Conservation (phyloP, 1,140 invertebrate genomes). For the Tenebrio molitor region DNA sequence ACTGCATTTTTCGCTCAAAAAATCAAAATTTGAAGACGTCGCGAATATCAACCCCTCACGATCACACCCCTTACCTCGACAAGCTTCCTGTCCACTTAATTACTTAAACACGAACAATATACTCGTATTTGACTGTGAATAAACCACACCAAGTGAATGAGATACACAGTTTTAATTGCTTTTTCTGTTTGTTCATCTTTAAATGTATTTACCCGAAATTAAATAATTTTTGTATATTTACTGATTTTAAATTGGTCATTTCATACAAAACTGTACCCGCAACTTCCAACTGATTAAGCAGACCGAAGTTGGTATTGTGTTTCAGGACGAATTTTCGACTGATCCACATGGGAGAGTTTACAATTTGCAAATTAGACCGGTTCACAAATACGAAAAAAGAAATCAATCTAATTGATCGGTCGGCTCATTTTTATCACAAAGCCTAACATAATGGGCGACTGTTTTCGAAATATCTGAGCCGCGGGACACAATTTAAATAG, state of each 20-base stretch:
- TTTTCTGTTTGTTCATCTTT: background rate
- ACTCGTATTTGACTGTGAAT: too few relatives aligned
- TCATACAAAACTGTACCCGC: too few relatives aligned
- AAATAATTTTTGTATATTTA: background rate
- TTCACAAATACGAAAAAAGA: too few relatives aligned
- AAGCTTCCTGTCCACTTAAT: too few relatives aligned
- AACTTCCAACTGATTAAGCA: background rate
- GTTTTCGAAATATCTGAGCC: too few relatives aligned
- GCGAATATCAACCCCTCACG: background rate
- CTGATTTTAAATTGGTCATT: background rate
- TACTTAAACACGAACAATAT: too few relatives aligned
- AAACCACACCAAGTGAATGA: too few relatives aligned
- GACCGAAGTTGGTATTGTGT: background rate
- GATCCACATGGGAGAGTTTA: background rate
- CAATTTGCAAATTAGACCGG: too few relatives aligned
- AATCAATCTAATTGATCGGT: too few relatives aligned
- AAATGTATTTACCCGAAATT: background rate
- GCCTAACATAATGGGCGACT: background rate
- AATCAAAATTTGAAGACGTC: background rate
- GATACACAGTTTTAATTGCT: too few relatives aligned
- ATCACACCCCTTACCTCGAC: background rate
- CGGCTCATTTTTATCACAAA: background rate
- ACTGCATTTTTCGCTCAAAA: constrained; percentile 6
- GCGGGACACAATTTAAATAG: too few relatives aligned
- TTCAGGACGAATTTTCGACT: background rate